Conservation (phyloP, 2,888 invertebrate species). For the Nomada lathburiana region DNA sequence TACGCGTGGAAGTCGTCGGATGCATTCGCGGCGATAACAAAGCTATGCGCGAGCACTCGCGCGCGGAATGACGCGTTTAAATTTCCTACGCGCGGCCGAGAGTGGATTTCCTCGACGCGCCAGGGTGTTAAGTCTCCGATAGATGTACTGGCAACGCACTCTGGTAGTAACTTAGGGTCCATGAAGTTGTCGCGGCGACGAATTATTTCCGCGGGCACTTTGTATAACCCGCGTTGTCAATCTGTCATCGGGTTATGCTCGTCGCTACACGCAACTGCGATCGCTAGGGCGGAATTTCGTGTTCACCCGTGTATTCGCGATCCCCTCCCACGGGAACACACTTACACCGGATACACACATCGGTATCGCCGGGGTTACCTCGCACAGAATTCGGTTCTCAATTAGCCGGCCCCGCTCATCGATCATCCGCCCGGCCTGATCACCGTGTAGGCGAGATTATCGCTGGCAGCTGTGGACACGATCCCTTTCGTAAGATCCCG, state of each 20-base stretch:
- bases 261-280: conserved; percentile 17
- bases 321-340: conserved; percentile 4
- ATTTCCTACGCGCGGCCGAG: conserved; percentile 27
- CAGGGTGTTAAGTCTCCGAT: conserved; percentile 63
- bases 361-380: conserved; percentile 52
- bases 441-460: conserved; percentile 41
- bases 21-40: conserved; percentile 65
- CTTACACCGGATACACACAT: conserved; percentile 47
- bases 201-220: conserved; percentile 68
- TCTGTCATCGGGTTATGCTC: conserved; percentile 69
- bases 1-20: conserved; percentile 56
- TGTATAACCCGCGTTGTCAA: conserved; percentile 66
- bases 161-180: conserved; percentile 64
- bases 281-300: conserved; percentile 44
- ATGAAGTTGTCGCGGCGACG: conserved; percentile 66
- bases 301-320: conserved; percentile 14
- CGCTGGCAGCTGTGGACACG: conserved; percentile 28
- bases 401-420: conserved; percentile 49
- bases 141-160: conserved; percentile 63
- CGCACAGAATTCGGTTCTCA: conserved; percentile 63
- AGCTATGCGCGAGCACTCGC: conserved; percentile 63
- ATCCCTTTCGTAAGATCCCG: conserved; percentile 27
- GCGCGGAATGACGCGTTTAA: conserved; percentile 49
- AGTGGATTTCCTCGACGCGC: conserved; percentile 64
- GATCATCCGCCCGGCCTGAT: conserved; percentile 39